Base-by-base conservation (phyloP, 2,113 vertebrate genomes). In the Oceanites oceanicus region DNA sequence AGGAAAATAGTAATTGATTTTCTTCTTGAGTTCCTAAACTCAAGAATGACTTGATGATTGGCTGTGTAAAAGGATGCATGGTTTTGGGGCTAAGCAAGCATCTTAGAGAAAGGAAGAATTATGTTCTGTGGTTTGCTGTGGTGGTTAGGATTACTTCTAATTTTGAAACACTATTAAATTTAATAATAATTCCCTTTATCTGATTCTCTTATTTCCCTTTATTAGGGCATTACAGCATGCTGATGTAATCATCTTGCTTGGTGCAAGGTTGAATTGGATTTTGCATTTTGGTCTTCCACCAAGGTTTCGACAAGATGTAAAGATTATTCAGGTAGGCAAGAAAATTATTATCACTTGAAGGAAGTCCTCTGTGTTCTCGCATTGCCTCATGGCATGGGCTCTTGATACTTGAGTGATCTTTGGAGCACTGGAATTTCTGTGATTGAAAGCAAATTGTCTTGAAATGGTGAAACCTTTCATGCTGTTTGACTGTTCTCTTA, bases 181-280 rank as follows among this genome's bases (percentile, higher is more conserved):
- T 87, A 55, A 40, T 58, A 61, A 26, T 82, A 45, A 88, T 87
- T 86, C 44, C 53, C 47, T 19, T 88, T 78, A 88, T 16, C 74
- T 79, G 45, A 9, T 65, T 42, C 36, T 93, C 6, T 88, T 88
- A 38, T 95, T 86, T 91, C 79, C 53, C 47, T 84, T 79, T 66
- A 61, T 82, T 93, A 99, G 99, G 97, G 99, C 99, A 94, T 98
- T 99, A 88, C 98, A 98, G 34, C 97, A 98, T 96, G 99, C 99
- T 90, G 99, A 99, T 95, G 99, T 99, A 83, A 98, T 99, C 63
- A 80, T 99, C 92, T 97, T 99, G 89, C 94, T 99, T 83, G 99
- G 99, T 94, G 99, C 99, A 68, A 98, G 99, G 90, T 97, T 99
- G 73, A 99, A 99, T 74, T 99, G 99, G 99, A 99, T 99, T 91